Conservation (phyloP, 2,797 vertebrate species). For the Erpetoichthys calabaricus region DNA sequence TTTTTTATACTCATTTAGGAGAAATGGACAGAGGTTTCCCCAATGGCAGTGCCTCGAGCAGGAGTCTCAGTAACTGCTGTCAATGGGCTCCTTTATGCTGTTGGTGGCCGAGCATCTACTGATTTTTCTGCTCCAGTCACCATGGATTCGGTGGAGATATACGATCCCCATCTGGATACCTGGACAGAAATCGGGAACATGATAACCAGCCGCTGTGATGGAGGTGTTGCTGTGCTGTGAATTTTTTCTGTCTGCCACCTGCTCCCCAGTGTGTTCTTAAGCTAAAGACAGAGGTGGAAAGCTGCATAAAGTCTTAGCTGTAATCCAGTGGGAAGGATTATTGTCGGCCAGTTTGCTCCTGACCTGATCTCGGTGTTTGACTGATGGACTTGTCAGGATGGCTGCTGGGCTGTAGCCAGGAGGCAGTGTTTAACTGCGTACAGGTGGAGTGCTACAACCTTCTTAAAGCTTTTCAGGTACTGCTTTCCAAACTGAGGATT, state of each 20-base stretch:
- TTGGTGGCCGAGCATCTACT: conserved; percentile 73
- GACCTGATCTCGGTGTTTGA: too few relatives aligned
- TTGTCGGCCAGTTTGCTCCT: too few relatives aligned
- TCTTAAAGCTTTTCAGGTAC: too few relatives aligned
- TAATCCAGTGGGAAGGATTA: too few relatives aligned
- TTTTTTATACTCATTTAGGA: conserved; percentile 50
- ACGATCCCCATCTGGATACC: conserved; percentile 83
- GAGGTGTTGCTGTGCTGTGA: conserved; percentile 84
- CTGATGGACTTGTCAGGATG: too few relatives aligned
- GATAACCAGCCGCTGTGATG: conserved; percentile 95
- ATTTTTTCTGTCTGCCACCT: not conserved
- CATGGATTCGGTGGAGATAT: conserved; percentile 89
- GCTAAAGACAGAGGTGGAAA: too few relatives aligned
- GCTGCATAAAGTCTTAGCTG: too few relatives aligned
- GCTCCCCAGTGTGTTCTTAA: not conserved
- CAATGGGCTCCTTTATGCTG: conserved; percentile 83
- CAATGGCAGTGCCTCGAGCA: conserved; percentile 79
- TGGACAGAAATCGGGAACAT: conserved; percentile 94
- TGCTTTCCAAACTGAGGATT: too few relatives aligned
- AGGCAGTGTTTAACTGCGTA: too few relatives aligned
- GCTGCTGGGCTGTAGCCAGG: too few relatives aligned
- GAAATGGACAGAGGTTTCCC: conserved; percentile 81
- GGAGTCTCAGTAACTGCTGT: conserved; percentile 80
- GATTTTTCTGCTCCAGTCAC: conserved; percentile 88
- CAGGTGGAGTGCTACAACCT: too few relatives aligned